Conservation (phyloP, 1,140 invertebrate genomes). For the Nephila pilipes region DNA sequence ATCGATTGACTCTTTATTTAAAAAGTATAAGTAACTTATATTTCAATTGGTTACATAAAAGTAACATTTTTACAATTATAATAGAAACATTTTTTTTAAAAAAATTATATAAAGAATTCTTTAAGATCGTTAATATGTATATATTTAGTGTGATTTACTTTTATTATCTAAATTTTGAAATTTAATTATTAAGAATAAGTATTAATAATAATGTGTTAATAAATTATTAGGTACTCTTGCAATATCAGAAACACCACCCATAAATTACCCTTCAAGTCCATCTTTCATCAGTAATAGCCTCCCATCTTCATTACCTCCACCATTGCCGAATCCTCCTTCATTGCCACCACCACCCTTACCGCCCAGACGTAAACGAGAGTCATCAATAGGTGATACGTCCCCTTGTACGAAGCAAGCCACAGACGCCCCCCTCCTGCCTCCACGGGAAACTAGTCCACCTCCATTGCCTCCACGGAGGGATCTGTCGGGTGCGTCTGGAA, state of each 20-base stretch:
- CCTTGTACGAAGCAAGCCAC: slow-evolving; percentile 84
- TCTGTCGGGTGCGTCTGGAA: slow-evolving; percentile 78
- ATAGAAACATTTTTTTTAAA: no score
- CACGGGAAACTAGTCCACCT: slow-evolving; percentile 85
- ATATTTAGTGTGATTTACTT: no score
- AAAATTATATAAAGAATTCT: no score
- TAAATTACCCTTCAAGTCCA: slow-evolving; percentile 52
- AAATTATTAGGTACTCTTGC: slow-evolving; percentile 71
- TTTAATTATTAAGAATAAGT: no score
- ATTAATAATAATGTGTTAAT: slow-evolving; percentile 22
- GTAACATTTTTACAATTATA: no score
- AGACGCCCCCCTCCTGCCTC: slow-evolving; percentile 84
- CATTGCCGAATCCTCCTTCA: slow-evolving; percentile 81
- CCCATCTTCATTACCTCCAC: slow-evolving; percentile 78
- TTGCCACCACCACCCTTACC: slow-evolving; percentile 85
- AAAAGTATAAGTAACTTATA: no score
- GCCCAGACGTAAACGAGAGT: slow-evolving; percentile 84
- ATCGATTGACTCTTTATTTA: no score
- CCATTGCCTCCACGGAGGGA: slow-evolving; percentile 84
- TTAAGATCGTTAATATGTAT: no score
- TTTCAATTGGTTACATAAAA: no score
- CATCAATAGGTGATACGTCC: slow-evolving; percentile 83
- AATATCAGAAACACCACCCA: neutral
- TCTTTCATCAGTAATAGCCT: slow-evolving; percentile 46
- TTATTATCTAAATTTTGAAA: no score